Conservation (phyloP, 2,888 invertebrate genomes). For the Deladenus siricidicola region DNA sequence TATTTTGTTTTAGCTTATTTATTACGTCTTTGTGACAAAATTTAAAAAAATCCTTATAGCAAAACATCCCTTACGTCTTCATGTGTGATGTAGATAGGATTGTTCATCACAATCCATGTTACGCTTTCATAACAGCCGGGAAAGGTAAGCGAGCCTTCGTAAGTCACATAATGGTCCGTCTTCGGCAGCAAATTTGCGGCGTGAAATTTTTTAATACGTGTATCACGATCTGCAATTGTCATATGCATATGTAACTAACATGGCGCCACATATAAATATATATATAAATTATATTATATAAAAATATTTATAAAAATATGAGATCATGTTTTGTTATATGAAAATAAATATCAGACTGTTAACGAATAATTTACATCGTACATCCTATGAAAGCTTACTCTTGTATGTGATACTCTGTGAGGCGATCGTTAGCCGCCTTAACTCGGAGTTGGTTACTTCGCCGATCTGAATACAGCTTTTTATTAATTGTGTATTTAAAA, state of each 20-base stretch:
- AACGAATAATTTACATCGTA: too few species aligned
- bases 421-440: slow-evolving; percentile 81
- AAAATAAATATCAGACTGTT: too few species aligned
- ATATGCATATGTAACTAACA: too few species aligned
- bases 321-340: too few species aligned
- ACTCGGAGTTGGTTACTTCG: slow-evolving; percentile 79
- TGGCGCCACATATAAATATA: too few species aligned
- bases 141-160: slow-evolving; percentile 52
- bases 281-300: too few species aligned
- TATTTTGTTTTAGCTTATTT: too few species aligned
- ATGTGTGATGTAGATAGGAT: slow-evolving; percentile 89
- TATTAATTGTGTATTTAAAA: neutral
- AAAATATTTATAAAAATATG: too few species aligned
- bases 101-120: slow-evolving; percentile 94
- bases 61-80: slow-evolving; percentile 71
- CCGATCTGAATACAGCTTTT: slow-evolving; percentile 67
- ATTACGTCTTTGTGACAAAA: too few species aligned
- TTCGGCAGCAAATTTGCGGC: slow-evolving; percentile 78
- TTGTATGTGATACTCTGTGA: slow-evolving; percentile 79
- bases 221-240: slow-evolving; percentile 67
- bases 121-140: slow-evolving; percentile 93
- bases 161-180: slow-evolving; percentile 89
- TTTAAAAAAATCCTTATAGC: too few species aligned
- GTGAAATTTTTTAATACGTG: slow-evolving; percentile 74
- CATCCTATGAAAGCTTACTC: slow-evolving; percentile 22